phyloP scores from a whole-genome alignment of 2,113 vertebrate genomes.

The Microcebus griseorufus region DNA sequence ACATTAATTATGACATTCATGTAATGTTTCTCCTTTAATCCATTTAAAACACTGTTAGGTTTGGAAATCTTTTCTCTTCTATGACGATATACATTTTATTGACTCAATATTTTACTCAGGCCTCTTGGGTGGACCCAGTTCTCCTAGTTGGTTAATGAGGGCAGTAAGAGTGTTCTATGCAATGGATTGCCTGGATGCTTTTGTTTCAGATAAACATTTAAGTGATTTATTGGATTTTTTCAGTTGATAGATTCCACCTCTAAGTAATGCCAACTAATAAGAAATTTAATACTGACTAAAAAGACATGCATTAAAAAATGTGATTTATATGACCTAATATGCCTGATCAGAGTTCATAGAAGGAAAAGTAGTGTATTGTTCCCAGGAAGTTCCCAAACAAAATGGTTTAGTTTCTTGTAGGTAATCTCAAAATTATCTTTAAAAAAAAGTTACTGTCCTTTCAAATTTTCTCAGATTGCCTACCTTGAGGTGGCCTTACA shows the following conservation, averaged over 20 bases:
- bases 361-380: not conserved
- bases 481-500: not conserved
- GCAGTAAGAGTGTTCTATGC: not conserved
- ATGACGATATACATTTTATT: not conserved
- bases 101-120: not conserved
- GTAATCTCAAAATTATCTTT: not conserved
- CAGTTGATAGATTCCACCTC: not conserved
- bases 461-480: not conserved
- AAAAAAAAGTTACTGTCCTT: not conserved
- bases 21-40: not conserved
- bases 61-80: not conserved
- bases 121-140: not conserved
- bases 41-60: not conserved
- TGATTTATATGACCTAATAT: not conserved
- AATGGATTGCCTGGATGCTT: not conserved
- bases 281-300: not conserved
- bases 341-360: not conserved
- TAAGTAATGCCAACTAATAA: no score
- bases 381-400: not conserved
- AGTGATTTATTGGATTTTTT: not conserved
- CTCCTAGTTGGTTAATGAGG: not conserved
- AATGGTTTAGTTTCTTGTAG: not conserved
- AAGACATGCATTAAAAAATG: not conserved
- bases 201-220: not conserved
- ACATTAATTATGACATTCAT: not conserved